A percentile compares a stretch with the other conserved stretches of the same genome.
Evolutionary conservation across 2,888 invertebrate species (phyloP).

Genomic region (Cepaea hortensis): DNA sequence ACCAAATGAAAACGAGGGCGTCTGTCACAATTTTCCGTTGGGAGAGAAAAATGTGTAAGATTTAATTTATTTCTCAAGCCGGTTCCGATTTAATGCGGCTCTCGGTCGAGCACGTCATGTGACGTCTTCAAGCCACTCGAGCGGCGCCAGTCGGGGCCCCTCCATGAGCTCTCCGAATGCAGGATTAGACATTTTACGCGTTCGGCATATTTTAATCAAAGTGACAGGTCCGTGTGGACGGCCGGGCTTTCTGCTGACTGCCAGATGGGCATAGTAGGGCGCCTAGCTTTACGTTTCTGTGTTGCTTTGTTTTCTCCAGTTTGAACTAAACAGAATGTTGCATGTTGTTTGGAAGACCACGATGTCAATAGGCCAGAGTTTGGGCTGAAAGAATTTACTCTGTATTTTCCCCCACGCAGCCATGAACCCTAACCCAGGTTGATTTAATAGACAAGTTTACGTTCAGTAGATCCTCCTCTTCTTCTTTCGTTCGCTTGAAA

Average conservation of each 20-base stretch:
- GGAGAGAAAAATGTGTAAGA: not conserved
- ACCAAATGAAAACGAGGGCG: not conserved
- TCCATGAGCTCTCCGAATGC: not conserved
- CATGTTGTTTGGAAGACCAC: too few relatives aligned
- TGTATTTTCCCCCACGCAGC: too few relatives aligned
- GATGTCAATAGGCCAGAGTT: too few relatives aligned
- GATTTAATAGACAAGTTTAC: too few relatives aligned
- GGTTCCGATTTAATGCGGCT: slow-evolving; percentile 5
- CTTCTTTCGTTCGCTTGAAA: too few relatives aligned
- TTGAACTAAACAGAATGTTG: too few relatives aligned
- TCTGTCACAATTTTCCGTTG: not conserved
- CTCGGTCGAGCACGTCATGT: not conserved
- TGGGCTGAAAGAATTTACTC: too few relatives aligned
- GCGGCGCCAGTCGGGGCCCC: slow-evolving; percentile 13
- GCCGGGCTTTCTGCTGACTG: not conserved
- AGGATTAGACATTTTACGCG: slow-evolving; percentile 25
- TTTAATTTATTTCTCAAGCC: slow-evolving; percentile 25
- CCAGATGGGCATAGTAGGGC: not conserved
- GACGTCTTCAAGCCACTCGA: slow-evolving; percentile 27
- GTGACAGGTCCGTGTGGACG: not conserved
- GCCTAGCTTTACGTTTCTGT: not conserved
- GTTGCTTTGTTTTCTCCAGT: too few relatives aligned
- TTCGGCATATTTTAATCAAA: slow-evolving; percentile 32
- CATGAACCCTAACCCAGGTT: too few relatives aligned
- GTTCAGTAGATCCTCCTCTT: too few relatives aligned